phyloP scores from a whole-genome alignment of 2,113 vertebrate genomes.

The Cryptotis parvus region DNA sequence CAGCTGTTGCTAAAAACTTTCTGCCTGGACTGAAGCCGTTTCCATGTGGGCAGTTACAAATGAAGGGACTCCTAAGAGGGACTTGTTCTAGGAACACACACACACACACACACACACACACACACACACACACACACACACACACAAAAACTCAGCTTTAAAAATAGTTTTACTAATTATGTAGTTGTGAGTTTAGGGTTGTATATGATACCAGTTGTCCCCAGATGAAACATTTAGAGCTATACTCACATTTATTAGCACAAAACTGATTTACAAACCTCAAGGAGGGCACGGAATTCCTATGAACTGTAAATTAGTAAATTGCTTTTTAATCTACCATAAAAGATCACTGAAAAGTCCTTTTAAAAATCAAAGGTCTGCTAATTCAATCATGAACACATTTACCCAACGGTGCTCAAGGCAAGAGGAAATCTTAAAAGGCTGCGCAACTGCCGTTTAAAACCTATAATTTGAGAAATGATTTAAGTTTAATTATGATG shows the following conservation, averaged over 20 bases:
- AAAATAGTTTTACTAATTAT: neutral
- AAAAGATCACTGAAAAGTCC: slow-evolving; percentile 82
- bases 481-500: slow-evolving; percentile 73
- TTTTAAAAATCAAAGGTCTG: slow-evolving; percentile 83
- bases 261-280: slow-evolving; percentile 79
- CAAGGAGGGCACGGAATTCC: slow-evolving; percentile 71
- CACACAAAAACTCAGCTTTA: neutral
- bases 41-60: neutral
- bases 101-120: no score
- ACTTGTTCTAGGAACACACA: neutral
- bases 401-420: slow-evolving; percentile 77
- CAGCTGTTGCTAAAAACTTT: neutral
- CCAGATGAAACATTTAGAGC: slow-evolving; percentile 57
- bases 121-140: no score
- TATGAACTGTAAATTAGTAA: slow-evolving; percentile 84
- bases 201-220: slow-evolving; percentile 52
- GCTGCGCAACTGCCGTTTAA: slow-evolving; percentile 71
- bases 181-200: slow-evolving; percentile 49
- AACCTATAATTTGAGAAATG: slow-evolving; percentile 67
- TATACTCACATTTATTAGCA: slow-evolving; percentile 67
- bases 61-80: slow-evolving; percentile 25
- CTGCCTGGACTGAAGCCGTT: neutral
- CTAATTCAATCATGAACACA: slow-evolving; percentile 82
- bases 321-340: slow-evolving; percentile 85
- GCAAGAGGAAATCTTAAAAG: slow-evolving; percentile 70